phyloP scores from a whole-genome alignment of 2,113 vertebrate genomes.

The Varanus komodoensis region DNA sequence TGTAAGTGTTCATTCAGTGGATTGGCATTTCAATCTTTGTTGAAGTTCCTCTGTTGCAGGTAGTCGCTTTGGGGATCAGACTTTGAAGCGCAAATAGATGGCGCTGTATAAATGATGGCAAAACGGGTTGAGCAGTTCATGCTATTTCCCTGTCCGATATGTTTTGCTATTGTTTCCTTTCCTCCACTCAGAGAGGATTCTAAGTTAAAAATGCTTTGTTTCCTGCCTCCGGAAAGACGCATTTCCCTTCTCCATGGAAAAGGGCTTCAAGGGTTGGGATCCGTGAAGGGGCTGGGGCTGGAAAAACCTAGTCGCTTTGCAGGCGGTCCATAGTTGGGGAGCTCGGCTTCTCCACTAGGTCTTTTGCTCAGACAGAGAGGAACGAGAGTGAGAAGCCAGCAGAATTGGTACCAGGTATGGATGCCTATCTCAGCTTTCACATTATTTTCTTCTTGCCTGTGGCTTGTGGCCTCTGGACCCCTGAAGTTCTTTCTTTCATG shows the following conservation, averaged over 20 bases:
- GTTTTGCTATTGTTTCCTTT: background rate
- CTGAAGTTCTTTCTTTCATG: background rate
- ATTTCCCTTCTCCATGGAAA: constrained; percentile 10
- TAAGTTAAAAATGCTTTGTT: background rate
- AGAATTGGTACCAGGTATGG: background rate
- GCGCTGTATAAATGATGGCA: background rate
- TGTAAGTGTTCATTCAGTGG: background rate
- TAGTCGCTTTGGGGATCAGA: background rate
- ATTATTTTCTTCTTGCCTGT: too few species aligned
- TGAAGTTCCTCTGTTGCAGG: background rate
- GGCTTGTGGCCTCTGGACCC: too few species aligned
- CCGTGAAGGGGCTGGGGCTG: background rate
- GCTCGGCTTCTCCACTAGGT: background rate
- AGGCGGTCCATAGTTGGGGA: background rate
- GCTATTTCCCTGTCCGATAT: background rate
- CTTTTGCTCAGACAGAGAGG: too few species aligned
- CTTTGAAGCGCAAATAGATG: background rate
- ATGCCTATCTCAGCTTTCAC: background rate
- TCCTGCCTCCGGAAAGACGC: constrained; percentile 40
- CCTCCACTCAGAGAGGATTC: background rate
- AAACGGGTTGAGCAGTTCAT: background rate
- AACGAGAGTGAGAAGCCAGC: background rate
- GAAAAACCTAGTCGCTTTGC: background rate
- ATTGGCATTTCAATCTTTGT: background rate
- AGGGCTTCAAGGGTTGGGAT: too few species aligned